Conservation (phyloP, 1,140 invertebrate species). For the Linepithema humile region DNA sequence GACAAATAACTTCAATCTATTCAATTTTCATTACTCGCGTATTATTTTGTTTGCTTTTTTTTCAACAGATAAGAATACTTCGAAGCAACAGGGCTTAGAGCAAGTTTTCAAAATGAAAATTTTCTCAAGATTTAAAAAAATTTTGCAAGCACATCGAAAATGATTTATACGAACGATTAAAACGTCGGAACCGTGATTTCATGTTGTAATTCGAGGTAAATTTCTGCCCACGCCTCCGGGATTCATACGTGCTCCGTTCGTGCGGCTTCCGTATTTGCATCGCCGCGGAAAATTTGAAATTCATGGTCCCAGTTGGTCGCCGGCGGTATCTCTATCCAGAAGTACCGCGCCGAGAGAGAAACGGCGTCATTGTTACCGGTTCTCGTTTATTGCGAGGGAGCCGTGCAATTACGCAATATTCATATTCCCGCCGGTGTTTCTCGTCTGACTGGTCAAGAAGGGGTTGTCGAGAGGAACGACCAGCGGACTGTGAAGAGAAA, state of each 20-base stretch:
- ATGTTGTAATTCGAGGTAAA: conserved; percentile 47
- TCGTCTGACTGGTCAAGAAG: conserved; percentile 39
- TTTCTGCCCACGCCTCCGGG: conserved; percentile 4
- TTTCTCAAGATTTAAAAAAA: conserved; percentile 20
- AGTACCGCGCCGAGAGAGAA: conserved; percentile 34
- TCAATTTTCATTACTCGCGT: not conserved
- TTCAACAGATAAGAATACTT: not conserved
- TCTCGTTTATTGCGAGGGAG: conserved; percentile 55
- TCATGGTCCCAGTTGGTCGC: conserved; percentile 46
- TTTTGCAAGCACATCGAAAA: conserved; percentile 27
- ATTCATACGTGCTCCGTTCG: conserved; percentile 29
- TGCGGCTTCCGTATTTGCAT: conserved; percentile 57
- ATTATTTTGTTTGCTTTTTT: not conserved
- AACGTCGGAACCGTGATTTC: conserved; percentile 50
- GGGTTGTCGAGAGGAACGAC: conserved; percentile 18
- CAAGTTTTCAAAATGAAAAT: not conserved
- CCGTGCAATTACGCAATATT: conserved; percentile 61
- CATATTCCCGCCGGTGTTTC: conserved; percentile 45
- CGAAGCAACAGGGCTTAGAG: not conserved
- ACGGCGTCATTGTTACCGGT: conserved; percentile 57
- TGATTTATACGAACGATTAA: conserved; percentile 28
- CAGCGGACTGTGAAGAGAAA: conserved; percentile 20
- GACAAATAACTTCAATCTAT: not conserved
- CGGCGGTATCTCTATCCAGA: conserved; percentile 5
- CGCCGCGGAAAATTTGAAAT: conserved; percentile 62